Conservation (phyloP, 2,797 vertebrate genomes). For the Schizothorax lantsangensis region DNA sequence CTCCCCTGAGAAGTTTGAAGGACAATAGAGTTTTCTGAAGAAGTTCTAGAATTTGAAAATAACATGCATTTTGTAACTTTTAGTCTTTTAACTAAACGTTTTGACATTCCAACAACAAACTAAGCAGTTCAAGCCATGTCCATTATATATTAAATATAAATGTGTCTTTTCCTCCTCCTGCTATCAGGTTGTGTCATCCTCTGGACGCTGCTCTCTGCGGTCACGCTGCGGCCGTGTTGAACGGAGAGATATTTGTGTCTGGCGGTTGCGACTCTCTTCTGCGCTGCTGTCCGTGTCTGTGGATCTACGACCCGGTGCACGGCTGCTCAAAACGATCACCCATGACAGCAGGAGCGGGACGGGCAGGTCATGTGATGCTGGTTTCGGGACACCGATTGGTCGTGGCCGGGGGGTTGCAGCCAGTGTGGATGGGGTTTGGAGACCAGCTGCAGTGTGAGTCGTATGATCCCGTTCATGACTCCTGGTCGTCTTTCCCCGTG, state of each 20-base stretch:
- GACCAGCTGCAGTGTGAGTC: conserved; percentile 79
- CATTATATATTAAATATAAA: background rate
- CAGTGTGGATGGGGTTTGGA: conserved; percentile 63
- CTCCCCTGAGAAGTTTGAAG: too few species aligned
- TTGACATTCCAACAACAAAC: too few species aligned
- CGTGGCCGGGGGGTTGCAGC: conserved; percentile 76
- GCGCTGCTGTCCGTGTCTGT: conserved; percentile 69
- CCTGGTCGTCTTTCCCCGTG: conserved; percentile 72
- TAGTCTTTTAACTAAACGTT: too few species aligned
- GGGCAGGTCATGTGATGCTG: conserved; percentile 80
- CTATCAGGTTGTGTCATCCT: conserved; percentile 60
- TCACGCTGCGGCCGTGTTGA: conserved; percentile 74
- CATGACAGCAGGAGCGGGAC: conserved; percentile 71
- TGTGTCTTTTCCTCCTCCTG: background rate
- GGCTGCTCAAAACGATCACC: conserved; percentile 69
- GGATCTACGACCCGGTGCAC: conserved; percentile 72
- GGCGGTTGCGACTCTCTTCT: conserved; percentile 71
- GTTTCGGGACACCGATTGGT: conserved; percentile 73
- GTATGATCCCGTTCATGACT: conserved; percentile 70
- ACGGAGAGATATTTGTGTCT: conserved; percentile 77
- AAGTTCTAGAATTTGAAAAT: too few species aligned
- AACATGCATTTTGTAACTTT: too few species aligned
- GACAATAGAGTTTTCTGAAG: too few species aligned
- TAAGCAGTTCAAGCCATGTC: too few species aligned
- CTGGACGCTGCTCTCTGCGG: conserved; percentile 76